phyloP scores from a whole-genome alignment of 2,888 invertebrate genomes.

The Nipponacmea schrenckii region DNA sequence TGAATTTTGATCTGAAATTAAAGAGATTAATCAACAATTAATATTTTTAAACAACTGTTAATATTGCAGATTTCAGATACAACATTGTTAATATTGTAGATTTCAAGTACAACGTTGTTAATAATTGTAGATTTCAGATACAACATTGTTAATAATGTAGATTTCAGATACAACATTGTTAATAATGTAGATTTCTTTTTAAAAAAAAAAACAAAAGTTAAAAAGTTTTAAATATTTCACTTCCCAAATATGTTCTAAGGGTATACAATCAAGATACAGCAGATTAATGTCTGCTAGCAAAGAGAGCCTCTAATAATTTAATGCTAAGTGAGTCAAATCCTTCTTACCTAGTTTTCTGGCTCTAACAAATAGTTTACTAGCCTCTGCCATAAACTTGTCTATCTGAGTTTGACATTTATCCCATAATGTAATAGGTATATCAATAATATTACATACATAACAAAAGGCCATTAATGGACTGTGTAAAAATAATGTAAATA shows the following conservation, averaged over 20 bases:
- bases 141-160: too few relatives aligned
- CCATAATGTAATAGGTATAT: conserved; percentile 87
- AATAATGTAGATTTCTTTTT: too few relatives aligned
- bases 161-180: too few relatives aligned
- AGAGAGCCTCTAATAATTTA: not conserved
- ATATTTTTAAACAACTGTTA: too few relatives aligned
- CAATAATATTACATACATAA: conserved; percentile 88
- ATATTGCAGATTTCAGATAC: too few relatives aligned
- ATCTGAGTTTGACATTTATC: conserved; percentile 88
- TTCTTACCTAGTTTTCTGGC: conserved; percentile 81
- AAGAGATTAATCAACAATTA: too few relatives aligned
- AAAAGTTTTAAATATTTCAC: too few relatives aligned
- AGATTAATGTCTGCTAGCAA: not conserved
- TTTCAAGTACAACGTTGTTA: too few relatives aligned
- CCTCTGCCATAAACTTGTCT: conserved; percentile 89
- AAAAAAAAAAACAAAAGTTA: too few relatives aligned
- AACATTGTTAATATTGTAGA: too few relatives aligned
- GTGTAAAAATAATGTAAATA: conserved; percentile 95
- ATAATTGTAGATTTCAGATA: too few relatives aligned
- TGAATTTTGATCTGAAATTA: conserved; percentile 67
- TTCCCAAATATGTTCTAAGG: not conserved
- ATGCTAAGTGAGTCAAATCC: not conserved
- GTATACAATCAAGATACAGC: not conserved
- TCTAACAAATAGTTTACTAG: conserved; percentile 83
- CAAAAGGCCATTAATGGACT: conserved; percentile 92